Evolutionary conservation across 2,797 vertebrate genomes (phyloP).

Genomic region (Cichlasoma orientale): DNA sequence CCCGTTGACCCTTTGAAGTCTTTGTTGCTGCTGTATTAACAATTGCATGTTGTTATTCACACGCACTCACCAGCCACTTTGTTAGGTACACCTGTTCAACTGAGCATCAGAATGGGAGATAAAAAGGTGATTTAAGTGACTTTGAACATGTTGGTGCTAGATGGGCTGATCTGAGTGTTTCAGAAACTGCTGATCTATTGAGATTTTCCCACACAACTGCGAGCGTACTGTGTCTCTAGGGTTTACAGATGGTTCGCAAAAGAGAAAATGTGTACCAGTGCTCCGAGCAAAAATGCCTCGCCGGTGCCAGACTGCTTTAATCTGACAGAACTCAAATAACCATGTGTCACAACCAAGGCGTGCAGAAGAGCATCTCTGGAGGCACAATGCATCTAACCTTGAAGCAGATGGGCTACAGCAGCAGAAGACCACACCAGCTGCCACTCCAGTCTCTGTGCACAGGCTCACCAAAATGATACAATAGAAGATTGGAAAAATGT

Average conservation of each 20-base stretch:
- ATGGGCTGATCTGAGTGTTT: not conserved
- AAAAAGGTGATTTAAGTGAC: not conserved
- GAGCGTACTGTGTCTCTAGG: no score
- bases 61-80: no score
- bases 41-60: not conserved
- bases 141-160: rapidly evolving
- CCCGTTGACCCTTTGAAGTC: not conserved
- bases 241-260: not conserved
- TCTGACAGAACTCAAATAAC: not conserved
- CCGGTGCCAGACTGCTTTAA: not conserved
- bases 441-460: not conserved
- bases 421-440: not conserved
- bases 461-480: not conserved
- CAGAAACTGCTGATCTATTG: not conserved
- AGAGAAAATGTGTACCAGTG: not conserved
- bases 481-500: not conserved
- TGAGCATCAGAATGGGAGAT: not conserved
- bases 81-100: no score
- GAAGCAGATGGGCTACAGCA: not conserved
- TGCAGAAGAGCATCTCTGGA: not conserved
- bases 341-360: not conserved
- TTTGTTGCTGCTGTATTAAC: constrained; percentile 8
- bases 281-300: not conserved
- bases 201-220: no score
- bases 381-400: not conserved